These are phyloP conservation scores for Telenomus remus DNA, from an alignment of 1,140 invertebrate genomes.

Conservation along the genomic window DNA sequence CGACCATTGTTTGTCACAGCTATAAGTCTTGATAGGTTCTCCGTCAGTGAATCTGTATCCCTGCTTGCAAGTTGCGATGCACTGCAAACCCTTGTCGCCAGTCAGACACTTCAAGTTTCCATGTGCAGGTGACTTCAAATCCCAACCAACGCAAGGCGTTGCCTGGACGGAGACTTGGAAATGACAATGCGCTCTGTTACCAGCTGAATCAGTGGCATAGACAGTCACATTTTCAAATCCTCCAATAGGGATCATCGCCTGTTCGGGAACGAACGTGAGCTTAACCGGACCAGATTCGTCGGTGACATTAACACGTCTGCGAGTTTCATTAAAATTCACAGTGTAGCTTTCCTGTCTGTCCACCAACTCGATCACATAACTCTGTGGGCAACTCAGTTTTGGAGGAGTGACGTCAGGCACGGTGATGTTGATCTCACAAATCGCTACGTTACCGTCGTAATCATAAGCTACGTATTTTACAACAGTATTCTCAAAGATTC, in stretches of 20 bases:
- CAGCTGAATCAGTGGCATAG: constrained; percentile 89
- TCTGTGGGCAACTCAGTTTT: constrained; percentile 94
- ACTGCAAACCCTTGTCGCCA: constrained; percentile 87
- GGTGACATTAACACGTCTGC: constrained; percentile 88
- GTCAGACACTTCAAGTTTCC: constrained; percentile 91
- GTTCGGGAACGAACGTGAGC: constrained; percentile 88
- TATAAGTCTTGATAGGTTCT: constrained; percentile 88
- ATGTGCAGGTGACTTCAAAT: constrained; percentile 90
- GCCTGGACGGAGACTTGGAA: constrained; percentile 97
- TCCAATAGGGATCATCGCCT: constrained; percentile 91
- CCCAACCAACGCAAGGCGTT: constrained; percentile 95
- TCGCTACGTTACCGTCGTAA: constrained; percentile 97
- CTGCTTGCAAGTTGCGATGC: constrained; percentile 92
- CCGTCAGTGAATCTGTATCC: constrained; percentile 95
- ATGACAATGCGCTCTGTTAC: constrained; percentile 92
- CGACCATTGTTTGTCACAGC: constrained; percentile 88
- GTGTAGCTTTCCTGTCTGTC: constrained; percentile 92
- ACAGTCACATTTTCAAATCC: constrained; percentile 96
- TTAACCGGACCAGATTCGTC: constrained; percentile 93
- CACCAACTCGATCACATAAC: constrained; percentile 94
- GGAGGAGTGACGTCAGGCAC: constrained; percentile 96
- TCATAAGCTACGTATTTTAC: constrained; percentile 97
- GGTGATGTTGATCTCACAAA: constrained; percentile 96
- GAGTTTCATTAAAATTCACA: constrained; percentile 95
- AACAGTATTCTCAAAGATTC: constrained; percentile 92